Conservation (phyloP, 1,140 invertebrate genomes). For the Ditylenchus dipsaci region DNA sequence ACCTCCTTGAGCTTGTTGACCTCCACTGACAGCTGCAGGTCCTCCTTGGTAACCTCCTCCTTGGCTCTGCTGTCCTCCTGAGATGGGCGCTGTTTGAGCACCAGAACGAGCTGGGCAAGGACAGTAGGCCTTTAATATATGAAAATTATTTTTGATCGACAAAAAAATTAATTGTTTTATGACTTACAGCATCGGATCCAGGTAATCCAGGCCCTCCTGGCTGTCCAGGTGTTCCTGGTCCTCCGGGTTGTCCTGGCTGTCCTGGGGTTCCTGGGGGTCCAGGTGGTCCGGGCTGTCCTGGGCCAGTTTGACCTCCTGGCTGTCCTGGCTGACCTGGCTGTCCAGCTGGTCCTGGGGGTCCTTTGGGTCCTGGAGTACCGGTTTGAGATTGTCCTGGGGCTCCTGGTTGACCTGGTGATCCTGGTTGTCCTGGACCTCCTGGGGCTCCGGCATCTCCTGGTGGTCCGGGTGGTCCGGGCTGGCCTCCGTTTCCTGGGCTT, state of each 20-base stretch:
- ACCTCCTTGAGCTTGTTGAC: no score
- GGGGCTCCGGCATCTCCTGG: neutral
- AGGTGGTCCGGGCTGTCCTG: neutral
- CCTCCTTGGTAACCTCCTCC: neutral
- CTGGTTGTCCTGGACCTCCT: conserved; percentile 1
- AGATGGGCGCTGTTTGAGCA: neutral
- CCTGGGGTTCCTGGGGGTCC: neutral
- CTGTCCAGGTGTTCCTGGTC: neutral
- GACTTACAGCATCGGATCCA: neutral
- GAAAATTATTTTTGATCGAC: no score
- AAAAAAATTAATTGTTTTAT: no score
- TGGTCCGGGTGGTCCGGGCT: neutral
- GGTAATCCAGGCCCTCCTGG: neutral
- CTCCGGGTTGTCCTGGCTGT: neutral
- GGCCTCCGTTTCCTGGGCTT: neutral
- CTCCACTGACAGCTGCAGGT: no score
- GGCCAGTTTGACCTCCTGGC: neutral
- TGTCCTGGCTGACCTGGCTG: conserved; percentile 16
- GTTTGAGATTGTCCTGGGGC: conserved; percentile 5
- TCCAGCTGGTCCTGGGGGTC: conserved; percentile 1
- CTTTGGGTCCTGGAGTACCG: neutral
- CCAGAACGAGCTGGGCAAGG: neutral
- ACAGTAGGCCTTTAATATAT: neutral
- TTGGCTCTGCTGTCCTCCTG: neutral
- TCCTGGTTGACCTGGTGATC: conserved; percentile 8